Percentiles rank a stretch among this genome's conserved stretches.
phyloP scores from a whole-genome alignment of 2,797 vertebrate species.

The Muraenolepis orangiensis region DNA sequence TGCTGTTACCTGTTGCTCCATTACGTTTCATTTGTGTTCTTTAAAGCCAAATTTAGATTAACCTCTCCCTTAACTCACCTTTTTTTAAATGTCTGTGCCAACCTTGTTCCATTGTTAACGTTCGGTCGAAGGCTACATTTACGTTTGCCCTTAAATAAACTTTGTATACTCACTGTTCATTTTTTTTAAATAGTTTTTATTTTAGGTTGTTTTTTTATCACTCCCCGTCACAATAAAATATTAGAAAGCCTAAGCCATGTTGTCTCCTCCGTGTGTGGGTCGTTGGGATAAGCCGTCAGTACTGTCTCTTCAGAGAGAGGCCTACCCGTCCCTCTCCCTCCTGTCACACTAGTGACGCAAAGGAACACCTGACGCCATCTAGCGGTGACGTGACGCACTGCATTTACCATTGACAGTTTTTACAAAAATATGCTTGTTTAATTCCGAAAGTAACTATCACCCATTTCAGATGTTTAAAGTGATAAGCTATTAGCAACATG shows the following conservation, averaged over 20 bases:
- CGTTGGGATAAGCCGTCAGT: too few relatives aligned
- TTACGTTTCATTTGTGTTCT: slow-evolving; percentile 54
- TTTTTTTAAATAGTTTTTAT: slow-evolving; percentile 83
- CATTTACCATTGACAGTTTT: neutral
- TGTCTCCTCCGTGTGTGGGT: slow-evolving; percentile 43
- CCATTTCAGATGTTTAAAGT: too few relatives aligned
- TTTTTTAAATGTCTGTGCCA: slow-evolving; percentile 79
- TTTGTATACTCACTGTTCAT: slow-evolving; percentile 85
- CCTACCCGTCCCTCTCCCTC: too few relatives aligned
- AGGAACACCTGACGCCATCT: neutral
- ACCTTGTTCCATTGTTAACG: slow-evolving; percentile 82
- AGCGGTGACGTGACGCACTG: neutral
- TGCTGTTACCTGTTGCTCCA: slow-evolving; percentile 75
- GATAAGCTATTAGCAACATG: too few relatives aligned
- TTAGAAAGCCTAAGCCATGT: slow-evolving; percentile 75
- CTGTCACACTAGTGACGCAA: neutral
- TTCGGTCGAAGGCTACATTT: slow-evolving; percentile 82
- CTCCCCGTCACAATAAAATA: slow-evolving; percentile 98
- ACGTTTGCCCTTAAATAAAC: slow-evolving; percentile 63
- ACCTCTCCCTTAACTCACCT: slow-evolving; percentile 45
- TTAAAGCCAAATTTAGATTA: slow-evolving; percentile 81
- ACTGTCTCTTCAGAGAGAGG: too few relatives aligned
- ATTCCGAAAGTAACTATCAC: too few relatives aligned
- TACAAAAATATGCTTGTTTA: too few relatives aligned
- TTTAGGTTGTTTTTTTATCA: slow-evolving; percentile 79